Evolutionary conservation across 2,113 vertebrate genomes (phyloP).

Genomic region (Paraplagusia blochii): DNA sequence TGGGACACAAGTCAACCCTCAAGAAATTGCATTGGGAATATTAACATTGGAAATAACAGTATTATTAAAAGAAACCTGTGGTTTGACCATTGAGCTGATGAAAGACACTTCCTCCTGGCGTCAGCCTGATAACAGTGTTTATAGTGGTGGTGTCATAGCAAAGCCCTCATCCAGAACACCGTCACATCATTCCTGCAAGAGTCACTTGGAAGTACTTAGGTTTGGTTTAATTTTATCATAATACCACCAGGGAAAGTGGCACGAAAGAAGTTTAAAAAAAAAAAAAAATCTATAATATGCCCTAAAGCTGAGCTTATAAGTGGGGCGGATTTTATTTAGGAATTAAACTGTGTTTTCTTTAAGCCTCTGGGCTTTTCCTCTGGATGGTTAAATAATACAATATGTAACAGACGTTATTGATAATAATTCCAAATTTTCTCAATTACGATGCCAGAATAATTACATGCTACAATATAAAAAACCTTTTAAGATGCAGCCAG

Average conservation of each 20-base stretch:
- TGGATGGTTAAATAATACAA: no score
- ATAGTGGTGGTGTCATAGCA: slow-evolving; percentile 35
- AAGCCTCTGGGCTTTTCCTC: neutral
- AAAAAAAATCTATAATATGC: no score
- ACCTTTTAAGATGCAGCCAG: no score
- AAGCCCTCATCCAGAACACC: slow-evolving; percentile 28
- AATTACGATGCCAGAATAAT: no score
- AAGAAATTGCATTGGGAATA: slow-evolving; percentile 5
- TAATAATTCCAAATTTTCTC: no score
- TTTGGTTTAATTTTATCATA: neutral
- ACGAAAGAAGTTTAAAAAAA: no score
- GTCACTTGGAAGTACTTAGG: neutral
- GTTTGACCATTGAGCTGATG: slow-evolving; percentile 56
- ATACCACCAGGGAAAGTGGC: neutral
- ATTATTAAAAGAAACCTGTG: slow-evolving; percentile 13
- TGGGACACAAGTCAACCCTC: no score
- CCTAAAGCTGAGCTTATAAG: slow-evolving; percentile 7
- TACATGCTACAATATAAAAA: no score
- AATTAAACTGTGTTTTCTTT: slow-evolving; percentile 25
- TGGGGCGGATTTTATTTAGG: slow-evolving; percentile 17
- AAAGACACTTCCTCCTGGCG: slow-evolving; percentile 68
- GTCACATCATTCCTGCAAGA: neutral
- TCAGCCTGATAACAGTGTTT: slow-evolving; percentile 66
- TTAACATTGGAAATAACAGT: slow-evolving; percentile 50
- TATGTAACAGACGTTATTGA: neutral